These are phyloP conservation scores for Hemiprocne comata DNA, from an alignment of 2,113 vertebrate species.

Conservation along the genomic window DNA sequence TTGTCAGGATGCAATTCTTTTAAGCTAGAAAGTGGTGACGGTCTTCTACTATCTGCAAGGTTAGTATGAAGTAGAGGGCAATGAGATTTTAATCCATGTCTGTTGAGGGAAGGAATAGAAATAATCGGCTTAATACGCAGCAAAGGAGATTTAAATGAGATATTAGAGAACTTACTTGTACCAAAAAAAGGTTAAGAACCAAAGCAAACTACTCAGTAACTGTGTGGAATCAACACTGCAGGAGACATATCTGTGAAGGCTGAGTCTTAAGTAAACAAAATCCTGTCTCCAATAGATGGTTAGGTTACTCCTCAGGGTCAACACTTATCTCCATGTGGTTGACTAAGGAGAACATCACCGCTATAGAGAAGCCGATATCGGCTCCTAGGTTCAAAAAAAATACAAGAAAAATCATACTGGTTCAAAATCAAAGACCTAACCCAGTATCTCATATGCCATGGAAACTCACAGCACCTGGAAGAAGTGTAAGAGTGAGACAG, in stretches of 20 bases:
- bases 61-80: neutral
- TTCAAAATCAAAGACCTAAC: neutral
- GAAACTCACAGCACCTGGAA: neutral
- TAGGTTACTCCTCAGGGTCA: neutral
- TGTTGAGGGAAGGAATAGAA: neutral
- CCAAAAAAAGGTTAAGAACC: neutral
- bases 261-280: neutral
- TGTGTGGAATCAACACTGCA: neutral
- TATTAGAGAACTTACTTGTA: neutral
- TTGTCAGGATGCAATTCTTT: neutral
- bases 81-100: neutral
- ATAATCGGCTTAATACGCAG: constrained; percentile 8
- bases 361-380: neutral
- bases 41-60: neutral
- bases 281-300: neutral
- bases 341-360: neutral
- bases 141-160: constrained; percentile 1
- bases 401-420: neutral
- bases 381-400: neutral
- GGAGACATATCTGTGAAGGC: neutral
- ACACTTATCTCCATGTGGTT: neutral
- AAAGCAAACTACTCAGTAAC: neutral
- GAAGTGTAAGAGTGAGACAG: neutral
- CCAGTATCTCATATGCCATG: neutral
- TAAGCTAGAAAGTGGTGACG: neutral